Conservation (phyloP, 2,888 invertebrate genomes). For the Ormyrus thymus region DNA sequence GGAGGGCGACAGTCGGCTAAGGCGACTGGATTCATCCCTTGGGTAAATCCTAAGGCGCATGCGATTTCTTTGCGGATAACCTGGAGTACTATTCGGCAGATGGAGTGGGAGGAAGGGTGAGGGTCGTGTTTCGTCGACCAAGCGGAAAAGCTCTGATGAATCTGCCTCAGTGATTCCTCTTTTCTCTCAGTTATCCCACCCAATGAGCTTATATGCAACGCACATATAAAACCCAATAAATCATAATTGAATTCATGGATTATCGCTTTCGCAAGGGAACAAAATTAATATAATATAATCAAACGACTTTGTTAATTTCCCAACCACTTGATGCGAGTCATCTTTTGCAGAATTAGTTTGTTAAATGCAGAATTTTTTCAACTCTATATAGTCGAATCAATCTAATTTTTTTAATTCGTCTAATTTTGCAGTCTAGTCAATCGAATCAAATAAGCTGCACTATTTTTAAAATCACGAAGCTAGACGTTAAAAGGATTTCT, state of each 20-base stretch:
- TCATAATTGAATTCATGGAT: conserved; percentile 41
- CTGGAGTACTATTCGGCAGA: conserved; percentile 4
- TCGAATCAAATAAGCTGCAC: too few relatives aligned
- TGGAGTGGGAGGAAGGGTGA: background rate
- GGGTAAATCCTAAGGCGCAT: conserved; percentile 17
- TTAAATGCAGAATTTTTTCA: too few relatives aligned
- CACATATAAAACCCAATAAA: conserved; percentile 33
- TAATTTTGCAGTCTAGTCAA: too few relatives aligned
- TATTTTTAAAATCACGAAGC: too few relatives aligned
- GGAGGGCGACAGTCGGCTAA: background rate
- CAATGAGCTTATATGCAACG: background rate
- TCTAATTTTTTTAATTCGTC: too few relatives aligned
- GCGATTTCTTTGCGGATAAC: conserved; percentile 39
- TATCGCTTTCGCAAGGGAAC: conserved; percentile 8
- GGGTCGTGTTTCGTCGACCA: conserved; percentile 27
- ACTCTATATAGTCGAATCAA: too few relatives aligned
- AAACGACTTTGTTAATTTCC: conserved; percentile 12
- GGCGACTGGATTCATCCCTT: conserved; percentile 27
- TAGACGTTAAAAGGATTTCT: too few relatives aligned
- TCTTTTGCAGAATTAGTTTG: too few relatives aligned
- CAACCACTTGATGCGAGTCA: too few relatives aligned
- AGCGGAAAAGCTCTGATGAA: conserved; percentile 39
- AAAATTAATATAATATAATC: conserved; percentile 34
- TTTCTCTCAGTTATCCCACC: background rate
- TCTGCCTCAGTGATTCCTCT: conserved; percentile 12